Conservation (phyloP, 2,797 vertebrate species). For the Dendrocincla fuliginosa region DNA sequence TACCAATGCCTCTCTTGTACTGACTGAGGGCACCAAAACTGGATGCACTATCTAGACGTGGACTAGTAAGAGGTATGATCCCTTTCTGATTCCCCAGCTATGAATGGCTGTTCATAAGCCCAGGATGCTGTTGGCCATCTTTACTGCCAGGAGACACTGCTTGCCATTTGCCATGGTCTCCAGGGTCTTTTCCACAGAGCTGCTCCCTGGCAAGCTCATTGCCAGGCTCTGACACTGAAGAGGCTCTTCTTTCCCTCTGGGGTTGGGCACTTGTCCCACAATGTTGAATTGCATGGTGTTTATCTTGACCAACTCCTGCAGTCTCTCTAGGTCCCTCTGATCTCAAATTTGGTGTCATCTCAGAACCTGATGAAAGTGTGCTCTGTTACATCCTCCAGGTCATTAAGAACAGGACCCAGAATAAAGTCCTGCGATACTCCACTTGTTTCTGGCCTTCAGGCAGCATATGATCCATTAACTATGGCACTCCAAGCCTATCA, state of each 20-base stretch:
- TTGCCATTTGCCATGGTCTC: background rate
- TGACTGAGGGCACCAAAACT: background rate
- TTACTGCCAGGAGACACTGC: too few relatives aligned
- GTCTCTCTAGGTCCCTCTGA: background rate
- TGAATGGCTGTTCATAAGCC: background rate
- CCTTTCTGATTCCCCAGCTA: background rate
- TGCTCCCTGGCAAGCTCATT: background rate
- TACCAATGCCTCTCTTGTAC: background rate
- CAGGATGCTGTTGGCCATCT: background rate
- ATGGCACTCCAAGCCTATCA: fast-evolving
- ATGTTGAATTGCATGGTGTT: background rate
- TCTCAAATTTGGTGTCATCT: background rate
- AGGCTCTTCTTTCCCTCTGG: background rate
- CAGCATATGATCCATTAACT: background rate
- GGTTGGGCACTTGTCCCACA: background rate
- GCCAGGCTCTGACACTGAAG: background rate
- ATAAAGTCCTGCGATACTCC: background rate
- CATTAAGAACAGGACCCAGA: background rate
- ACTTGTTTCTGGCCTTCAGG: background rate
- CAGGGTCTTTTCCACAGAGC: background rate
- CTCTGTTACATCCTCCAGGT: background rate
- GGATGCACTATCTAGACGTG: background rate
- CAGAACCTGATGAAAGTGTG: background rate
- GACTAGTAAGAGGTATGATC: background rate
- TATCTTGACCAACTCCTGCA: background rate